A percentile compares a stretch with the other conserved stretches of the same genome.
These are phyloP conservation scores for Electrona antarctica DNA, from an alignment of 2,113 vertebrate genomes.

Conservation along the genomic window DNA sequence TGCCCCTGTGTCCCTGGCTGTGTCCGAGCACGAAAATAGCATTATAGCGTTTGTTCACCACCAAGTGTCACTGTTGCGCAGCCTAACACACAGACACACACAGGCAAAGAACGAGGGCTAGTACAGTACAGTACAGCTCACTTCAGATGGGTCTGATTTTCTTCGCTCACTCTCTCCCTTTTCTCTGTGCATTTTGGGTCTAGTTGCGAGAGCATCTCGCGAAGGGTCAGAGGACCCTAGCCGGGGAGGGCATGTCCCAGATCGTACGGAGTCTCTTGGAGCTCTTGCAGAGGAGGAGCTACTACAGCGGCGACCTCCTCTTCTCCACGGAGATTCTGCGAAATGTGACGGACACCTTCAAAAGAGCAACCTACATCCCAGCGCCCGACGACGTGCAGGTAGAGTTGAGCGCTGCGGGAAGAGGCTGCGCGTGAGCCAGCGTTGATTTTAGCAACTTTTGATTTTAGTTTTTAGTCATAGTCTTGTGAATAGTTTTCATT, in stretches of 20 bases:
- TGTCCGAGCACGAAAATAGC: too few species aligned
- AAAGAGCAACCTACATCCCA: constrained; percentile 97
- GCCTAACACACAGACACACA: too few species aligned
- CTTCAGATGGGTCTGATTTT: too few species aligned
- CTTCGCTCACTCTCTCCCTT: not conserved
- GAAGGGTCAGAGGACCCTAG: constrained; percentile 98
- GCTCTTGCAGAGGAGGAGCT: constrained; percentile 92
- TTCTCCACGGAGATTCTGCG: constrained; percentile 99
- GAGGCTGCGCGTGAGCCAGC: too few species aligned
- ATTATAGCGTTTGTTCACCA: too few species aligned
- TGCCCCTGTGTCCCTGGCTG: too few species aligned
- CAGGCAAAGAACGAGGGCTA: too few species aligned
- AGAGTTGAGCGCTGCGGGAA: not conserved
- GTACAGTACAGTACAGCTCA: too few species aligned
- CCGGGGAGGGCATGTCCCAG: constrained; percentile 98
- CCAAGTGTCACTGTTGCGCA: too few species aligned
- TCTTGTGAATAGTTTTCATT: too few species aligned
- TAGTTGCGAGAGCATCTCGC: constrained; percentile 98
- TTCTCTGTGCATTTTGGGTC: not conserved
- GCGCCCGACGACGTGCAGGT: constrained; percentile 97
- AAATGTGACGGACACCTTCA: constrained; percentile 99
- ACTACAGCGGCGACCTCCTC: constrained; percentile 98
- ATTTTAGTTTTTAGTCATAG: too few species aligned
- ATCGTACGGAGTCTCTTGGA: constrained; percentile 96
- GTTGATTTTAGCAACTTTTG: too few species aligned